These are phyloP conservation scores for Lottia gigantea DNA, from an alignment of 2,888 invertebrate species.

Conservation along the genomic window DNA sequence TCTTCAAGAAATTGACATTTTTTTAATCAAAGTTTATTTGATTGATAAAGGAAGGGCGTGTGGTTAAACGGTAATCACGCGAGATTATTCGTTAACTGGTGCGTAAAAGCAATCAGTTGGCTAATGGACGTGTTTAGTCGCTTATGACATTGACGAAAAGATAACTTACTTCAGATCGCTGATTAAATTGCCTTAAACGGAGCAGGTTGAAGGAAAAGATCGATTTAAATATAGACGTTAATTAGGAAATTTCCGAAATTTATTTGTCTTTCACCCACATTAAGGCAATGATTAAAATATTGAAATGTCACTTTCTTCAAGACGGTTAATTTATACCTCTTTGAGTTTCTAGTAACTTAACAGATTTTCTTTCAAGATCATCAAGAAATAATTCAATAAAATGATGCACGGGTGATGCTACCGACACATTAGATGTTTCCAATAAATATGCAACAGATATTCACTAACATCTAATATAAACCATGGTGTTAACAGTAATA, in stretches of 20 bases:
- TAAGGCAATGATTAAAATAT: background rate
- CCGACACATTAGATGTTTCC: too few species aligned
- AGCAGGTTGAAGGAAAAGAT: background rate
- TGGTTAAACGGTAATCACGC: conserved; percentile 11
- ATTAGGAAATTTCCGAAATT: background rate
- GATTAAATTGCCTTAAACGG: conserved; percentile 3
- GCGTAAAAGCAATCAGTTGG: conserved; percentile 9
- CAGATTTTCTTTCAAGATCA: too few species aligned
- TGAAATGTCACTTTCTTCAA: background rate
- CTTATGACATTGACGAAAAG: conserved; percentile 11
- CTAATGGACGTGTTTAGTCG: conserved; percentile 11
- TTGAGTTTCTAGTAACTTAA: too few species aligned
- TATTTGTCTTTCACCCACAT: background rate
- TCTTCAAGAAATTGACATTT: conserved; percentile 4
- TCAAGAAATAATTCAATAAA: too few species aligned
- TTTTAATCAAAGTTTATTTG: conserved; percentile 9
- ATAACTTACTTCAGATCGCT: conserved; percentile 8
- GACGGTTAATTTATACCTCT: background rate
- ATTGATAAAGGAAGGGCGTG: conserved; percentile 10
- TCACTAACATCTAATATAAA: too few species aligned
- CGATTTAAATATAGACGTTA: conserved; percentile 6
- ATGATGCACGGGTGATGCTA: too few species aligned
- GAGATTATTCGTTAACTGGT: conserved; percentile 11
- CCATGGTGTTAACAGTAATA: too few species aligned
- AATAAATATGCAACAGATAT: too few species aligned